Evolutionary conservation across 2,888 invertebrate species (phyloP).

Genomic region (Drosophila meridionalis): DNA sequence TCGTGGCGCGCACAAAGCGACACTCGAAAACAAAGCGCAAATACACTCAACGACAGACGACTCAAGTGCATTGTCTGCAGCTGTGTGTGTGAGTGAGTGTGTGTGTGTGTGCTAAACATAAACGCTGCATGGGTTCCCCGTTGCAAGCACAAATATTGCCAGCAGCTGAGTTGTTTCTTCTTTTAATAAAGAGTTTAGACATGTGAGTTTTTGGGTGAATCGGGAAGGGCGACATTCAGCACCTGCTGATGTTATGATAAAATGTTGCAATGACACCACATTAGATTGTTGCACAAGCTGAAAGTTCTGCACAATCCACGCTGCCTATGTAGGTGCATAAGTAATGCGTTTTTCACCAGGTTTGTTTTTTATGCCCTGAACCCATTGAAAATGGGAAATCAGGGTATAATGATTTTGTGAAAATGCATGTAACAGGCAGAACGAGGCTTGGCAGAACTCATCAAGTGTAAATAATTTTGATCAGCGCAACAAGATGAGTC

Average conservation of each 20-base stretch:
- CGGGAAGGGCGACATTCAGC: background rate
- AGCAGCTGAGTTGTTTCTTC: slow-evolving; percentile 1
- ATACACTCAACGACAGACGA: slow-evolving; percentile 75
- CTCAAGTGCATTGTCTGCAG: slow-evolving; percentile 59
- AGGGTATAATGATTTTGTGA: no score
- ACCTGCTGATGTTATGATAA: slow-evolving; percentile 1
- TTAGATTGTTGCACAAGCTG: slow-evolving; percentile 7
- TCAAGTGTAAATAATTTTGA: no score
- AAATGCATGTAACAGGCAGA: no score
- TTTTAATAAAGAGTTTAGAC: slow-evolving; percentile 4
- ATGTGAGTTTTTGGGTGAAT: background rate
- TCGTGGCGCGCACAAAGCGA: slow-evolving; percentile 54
- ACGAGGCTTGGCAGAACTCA: no score
- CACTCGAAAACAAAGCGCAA: slow-evolving; percentile 74
- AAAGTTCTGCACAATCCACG: background rate
- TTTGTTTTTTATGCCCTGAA: background rate
- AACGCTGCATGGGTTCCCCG: slow-evolving; percentile 19
- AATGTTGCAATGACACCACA: slow-evolving; percentile 1
- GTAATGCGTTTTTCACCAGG: slow-evolving; percentile 18
- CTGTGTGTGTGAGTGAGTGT: background rate
- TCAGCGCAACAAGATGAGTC: no score
- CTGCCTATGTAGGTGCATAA: slow-evolving; percentile 3
- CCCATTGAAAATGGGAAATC: no score
- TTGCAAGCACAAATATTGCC: slow-evolving; percentile 7
- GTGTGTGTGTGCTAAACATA: slow-evolving; percentile 9